Conservation (phyloP, 2,797 vertebrate genomes). For the Euthynnus affinis region DNA sequence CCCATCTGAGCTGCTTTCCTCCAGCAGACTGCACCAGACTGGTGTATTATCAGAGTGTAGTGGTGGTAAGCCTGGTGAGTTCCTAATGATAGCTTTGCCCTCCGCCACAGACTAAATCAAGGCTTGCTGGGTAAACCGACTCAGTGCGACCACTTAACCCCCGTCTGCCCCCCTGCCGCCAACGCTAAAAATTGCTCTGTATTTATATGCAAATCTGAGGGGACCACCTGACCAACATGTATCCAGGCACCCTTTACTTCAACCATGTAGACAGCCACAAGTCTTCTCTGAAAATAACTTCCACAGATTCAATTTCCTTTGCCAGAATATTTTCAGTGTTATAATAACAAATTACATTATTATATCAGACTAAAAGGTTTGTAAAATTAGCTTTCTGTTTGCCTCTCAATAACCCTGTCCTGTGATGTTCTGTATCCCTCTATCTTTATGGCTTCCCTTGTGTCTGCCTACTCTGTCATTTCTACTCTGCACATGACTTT, state of each 20-base stretch:
- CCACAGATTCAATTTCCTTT: slow-evolving; percentile 24
- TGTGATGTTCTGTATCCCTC: background rate
- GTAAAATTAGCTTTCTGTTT: slow-evolving; percentile 9
- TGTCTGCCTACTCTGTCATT: slow-evolving; percentile 6
- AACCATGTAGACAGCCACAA: slow-evolving; percentile 15
- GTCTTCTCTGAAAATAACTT: slow-evolving; percentile 33
- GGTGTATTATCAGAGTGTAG: slow-evolving; percentile 58
- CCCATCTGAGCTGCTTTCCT: slow-evolving; percentile 2
- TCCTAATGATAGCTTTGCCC: slow-evolving; percentile 82
- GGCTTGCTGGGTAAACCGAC: slow-evolving; percentile 80
- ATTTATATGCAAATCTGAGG: slow-evolving; percentile 81
- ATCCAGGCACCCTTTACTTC: slow-evolving; percentile 49
- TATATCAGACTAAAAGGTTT: slow-evolving; percentile 20
- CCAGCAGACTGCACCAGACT: slow-evolving; percentile 42
- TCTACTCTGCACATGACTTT: background rate
- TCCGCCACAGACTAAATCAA: slow-evolving; percentile 80
- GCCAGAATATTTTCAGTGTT: slow-evolving; percentile 17
- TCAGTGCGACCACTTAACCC: slow-evolving; percentile 81
- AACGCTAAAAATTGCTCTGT: slow-evolving; percentile 67
- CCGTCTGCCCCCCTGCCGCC: slow-evolving; percentile 65
- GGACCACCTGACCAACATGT: slow-evolving; percentile 66
- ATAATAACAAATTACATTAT: slow-evolving; percentile 21
- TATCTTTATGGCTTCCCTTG: too few species aligned
- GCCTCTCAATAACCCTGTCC: background rate
- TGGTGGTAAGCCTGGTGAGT: slow-evolving; percentile 73